phyloP scores from a whole-genome alignment of 2,888 invertebrate genomes.

The Cecidostiba fungosa region DNA sequence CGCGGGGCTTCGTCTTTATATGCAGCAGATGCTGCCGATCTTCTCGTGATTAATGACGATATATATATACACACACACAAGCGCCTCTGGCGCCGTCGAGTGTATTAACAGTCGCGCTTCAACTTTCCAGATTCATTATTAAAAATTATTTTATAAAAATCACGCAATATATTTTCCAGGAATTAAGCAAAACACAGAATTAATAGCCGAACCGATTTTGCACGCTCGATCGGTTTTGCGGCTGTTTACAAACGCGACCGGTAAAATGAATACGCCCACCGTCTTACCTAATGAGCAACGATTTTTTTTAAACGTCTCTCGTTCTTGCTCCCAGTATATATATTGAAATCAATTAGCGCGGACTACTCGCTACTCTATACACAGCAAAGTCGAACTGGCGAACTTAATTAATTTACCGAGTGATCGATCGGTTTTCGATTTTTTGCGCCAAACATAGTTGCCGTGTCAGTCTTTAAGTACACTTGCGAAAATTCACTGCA shows the following conservation, averaged over 20 bases:
- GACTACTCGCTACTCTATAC: not conserved
- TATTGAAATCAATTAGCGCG: constrained; percentile 49
- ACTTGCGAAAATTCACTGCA: not conserved
- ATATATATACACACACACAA: too few relatives aligned
- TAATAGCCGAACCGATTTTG: not conserved
- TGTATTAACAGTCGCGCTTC: too few relatives aligned
- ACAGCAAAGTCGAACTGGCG: not conserved
- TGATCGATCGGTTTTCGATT: constrained; percentile 34
- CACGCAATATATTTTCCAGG: not conserved
- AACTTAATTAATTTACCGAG: constrained; percentile 50
- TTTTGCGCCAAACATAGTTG: not conserved
- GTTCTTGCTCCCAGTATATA: not conserved
- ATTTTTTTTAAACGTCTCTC: constrained; percentile 9
- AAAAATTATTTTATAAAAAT: not conserved
- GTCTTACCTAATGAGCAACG: not conserved
- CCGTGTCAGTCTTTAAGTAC: not conserved
- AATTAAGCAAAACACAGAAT: not conserved
- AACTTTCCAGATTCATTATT: too few relatives aligned
- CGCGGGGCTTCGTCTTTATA: constrained; percentile 51
- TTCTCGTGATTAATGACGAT: constrained; percentile 18
- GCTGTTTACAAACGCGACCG: constrained; percentile 23
- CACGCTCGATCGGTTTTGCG: not conserved
- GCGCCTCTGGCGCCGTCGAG: not conserved
- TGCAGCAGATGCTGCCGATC: constrained; percentile 17
- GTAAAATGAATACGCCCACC: not conserved